phyloP scores from a whole-genome alignment of 2,113 vertebrate species.

The Bostrychus sinensis region DNA sequence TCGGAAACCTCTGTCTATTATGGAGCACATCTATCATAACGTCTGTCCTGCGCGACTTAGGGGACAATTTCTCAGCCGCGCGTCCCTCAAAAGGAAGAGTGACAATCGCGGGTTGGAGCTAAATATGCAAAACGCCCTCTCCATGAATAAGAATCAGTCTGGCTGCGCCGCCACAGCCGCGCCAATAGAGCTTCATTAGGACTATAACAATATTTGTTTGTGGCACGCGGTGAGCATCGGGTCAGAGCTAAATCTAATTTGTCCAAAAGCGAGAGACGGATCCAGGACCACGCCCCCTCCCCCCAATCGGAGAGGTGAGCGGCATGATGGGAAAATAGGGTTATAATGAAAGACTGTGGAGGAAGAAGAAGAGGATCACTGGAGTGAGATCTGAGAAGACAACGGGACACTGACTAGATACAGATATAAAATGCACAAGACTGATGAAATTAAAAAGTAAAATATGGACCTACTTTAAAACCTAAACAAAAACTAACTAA shows the following conservation, averaged over 20 bases:
- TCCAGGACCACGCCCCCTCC: neutral
- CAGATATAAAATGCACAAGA: too few relatives aligned
- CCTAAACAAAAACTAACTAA: too few relatives aligned
- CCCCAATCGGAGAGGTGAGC: neutral
- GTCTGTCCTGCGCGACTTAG: constrained; percentile 86
- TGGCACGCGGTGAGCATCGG: constrained; percentile 65
- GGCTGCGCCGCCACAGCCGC: constrained; percentile 17
- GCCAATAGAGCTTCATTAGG: constrained; percentile 81
- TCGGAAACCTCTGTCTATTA: constrained; percentile 80
- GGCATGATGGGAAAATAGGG: neutral
- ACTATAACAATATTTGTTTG: constrained; percentile 87
- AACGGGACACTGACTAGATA: too few relatives aligned
- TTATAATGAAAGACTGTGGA: too few relatives aligned
- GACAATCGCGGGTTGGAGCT: constrained; percentile 83
- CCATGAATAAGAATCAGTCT: constrained; percentile 86
- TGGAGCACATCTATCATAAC: constrained; percentile 86
- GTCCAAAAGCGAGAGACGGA: constrained; percentile 44
- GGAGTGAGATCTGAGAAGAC: too few relatives aligned
- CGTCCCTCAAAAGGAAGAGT: constrained; percentile 83
- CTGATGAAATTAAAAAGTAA: too few relatives aligned
- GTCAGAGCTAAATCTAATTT: constrained; percentile 82
- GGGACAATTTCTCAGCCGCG: constrained; percentile 85
- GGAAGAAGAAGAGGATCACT: too few relatives aligned
- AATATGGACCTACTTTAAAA: too few relatives aligned
- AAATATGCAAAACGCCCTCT: constrained; percentile 81